Conservation (phyloP, 2,888 invertebrate species). For the Hetaerina titia region DNA sequence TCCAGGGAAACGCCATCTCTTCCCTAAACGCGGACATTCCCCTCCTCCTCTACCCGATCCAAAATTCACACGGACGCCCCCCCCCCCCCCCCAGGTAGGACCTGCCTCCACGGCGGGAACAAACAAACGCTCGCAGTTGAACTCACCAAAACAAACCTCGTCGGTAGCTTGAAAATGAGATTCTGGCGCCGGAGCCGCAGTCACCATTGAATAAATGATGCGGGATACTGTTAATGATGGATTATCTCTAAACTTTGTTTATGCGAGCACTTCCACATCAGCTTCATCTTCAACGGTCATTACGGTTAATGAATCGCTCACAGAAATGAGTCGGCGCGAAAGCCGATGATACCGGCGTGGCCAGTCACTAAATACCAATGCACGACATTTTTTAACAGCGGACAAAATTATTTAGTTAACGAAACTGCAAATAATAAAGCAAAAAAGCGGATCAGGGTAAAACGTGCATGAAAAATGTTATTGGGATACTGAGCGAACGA, state of each 20-base stretch:
- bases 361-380: background rate
- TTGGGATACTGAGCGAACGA: too few relatives aligned
- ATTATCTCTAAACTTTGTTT: background rate
- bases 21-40: background rate
- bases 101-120: background rate
- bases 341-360: too few relatives aligned
- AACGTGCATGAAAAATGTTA: too few relatives aligned
- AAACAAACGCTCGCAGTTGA: background rate
- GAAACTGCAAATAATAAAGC: too few relatives aligned
- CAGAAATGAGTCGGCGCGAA: background rate
- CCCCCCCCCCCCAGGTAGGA: background rate
- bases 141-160: slow-evolving; percentile 6
- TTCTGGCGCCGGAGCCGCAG: background rate
- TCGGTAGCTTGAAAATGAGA: background rate
- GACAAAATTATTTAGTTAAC: background rate
- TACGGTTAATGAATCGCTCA: background rate
- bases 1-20: background rate
- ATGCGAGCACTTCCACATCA: background rate
- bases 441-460: too few relatives aligned
- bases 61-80: background rate
- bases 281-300: background rate
- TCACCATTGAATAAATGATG: slow-evolving; percentile 1
- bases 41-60: background rate
- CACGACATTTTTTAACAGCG: background rate
- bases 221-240: background rate